These are phyloP conservation scores for Enteromius thamalakanensis DNA, from an alignment of 2,797 vertebrate genomes.

Conservation along the genomic window DNA sequence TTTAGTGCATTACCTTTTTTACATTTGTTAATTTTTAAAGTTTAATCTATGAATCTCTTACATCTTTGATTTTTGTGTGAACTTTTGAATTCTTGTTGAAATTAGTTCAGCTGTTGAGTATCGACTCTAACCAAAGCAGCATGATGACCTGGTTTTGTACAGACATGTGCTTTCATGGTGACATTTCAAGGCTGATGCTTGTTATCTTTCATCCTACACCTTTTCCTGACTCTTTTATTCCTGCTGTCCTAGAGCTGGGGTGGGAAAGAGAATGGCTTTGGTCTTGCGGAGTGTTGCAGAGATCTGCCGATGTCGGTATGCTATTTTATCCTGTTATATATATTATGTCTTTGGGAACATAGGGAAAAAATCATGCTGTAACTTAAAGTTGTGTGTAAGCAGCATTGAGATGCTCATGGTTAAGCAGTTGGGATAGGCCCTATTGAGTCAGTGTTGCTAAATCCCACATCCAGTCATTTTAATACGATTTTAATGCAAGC, in stretches of 20 bases:
- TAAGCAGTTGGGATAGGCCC: background rate
- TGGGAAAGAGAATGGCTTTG: conserved; percentile 96
- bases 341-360: background rate
- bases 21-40: background rate
- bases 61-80: background rate
- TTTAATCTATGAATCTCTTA: background rate
- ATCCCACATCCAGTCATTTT: background rate
- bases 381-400: background rate
- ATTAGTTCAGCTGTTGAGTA: conserved; percentile 10
- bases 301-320: conserved; percentile 89
- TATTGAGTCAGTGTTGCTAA: background rate
- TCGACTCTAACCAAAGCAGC: conserved; percentile 6
- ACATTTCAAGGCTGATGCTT: conserved; percentile 59
- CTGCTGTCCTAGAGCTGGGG: conserved; percentile 86
- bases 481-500: background rate
- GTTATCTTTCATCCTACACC: conserved; percentile 59
- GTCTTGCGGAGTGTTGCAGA: conserved; percentile 94
- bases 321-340: conserved; percentile 4
- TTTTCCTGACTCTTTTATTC: conserved; percentile 28
- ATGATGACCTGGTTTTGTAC: conserved; percentile 26
- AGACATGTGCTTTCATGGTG: conserved; percentile 31
- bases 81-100: background rate
- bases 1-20: background rate
- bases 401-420: background rate
- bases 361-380: background rate